These are phyloP conservation scores for Diadophis punctatus DNA, from an alignment of 2,113 vertebrate species.

Conservation along the genomic window DNA sequence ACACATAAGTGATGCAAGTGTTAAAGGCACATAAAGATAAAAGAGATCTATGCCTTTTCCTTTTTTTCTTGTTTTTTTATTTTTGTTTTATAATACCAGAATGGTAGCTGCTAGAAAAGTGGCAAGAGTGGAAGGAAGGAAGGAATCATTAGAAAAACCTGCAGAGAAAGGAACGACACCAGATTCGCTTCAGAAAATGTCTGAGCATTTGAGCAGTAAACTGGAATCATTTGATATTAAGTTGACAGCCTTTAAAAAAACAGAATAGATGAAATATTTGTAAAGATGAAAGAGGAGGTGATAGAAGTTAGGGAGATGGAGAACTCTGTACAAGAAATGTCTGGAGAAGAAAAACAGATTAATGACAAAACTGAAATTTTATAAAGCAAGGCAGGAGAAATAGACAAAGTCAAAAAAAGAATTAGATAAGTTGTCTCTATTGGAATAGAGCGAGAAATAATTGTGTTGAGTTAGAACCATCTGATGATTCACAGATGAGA, in stretches of 20 bases:
- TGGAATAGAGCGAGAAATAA: background rate
- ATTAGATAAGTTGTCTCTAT: background rate
- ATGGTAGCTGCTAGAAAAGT: no score
- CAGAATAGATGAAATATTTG: background rate
- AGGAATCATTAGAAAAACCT: background rate
- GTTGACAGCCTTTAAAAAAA: background rate
- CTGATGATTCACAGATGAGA: background rate
- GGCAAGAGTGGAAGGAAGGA: background rate
- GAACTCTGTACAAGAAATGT: background rate
- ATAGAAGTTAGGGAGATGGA: background rate
- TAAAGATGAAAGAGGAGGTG: background rate
- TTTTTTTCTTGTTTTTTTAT: background rate
- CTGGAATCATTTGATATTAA: background rate
- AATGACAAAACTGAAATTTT: background rate
- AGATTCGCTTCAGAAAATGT: no score
- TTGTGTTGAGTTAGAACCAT: background rate
- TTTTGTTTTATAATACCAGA: background rate
- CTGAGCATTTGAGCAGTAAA: no score
- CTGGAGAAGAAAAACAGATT: background rate
- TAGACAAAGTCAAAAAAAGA: background rate
- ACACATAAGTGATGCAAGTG: background rate
- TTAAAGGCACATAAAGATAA: background rate
- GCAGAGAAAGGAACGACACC: background rate
- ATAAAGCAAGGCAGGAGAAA: background rate
- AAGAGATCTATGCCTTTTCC: background rate